Evolutionary conservation across 2,113 vertebrate genomes (phyloP), one percentile per base, ranked within the genome.

Genomic region (Otocyon megalotis): DNA sequence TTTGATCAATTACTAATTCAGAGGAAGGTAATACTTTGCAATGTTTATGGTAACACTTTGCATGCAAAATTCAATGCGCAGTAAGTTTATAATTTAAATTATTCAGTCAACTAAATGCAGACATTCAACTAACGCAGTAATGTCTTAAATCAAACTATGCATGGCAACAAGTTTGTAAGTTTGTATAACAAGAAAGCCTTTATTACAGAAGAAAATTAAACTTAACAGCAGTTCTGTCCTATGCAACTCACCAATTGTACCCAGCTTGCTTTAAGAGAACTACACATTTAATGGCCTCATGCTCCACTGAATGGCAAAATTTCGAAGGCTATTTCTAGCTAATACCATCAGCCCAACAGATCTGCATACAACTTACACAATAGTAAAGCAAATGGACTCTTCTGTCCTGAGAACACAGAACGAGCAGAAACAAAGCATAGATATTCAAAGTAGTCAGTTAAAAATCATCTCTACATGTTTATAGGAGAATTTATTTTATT

Each of bases 241-340:
- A 84, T 50, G 28, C 8, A 77, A 65, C 26, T 88, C 67, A 50
- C 28, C 19, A 54, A 11, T 14, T 74, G 50, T 50, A 84, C 35
- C 48, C 76, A 97, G 63, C 8, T 54, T 81, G 50, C 74, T 77
- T 83, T 63, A 81, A 87, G 54, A 97, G 30, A 53, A 88, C 84
- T 92, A 15, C 28, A 48, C 26, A 81, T 89, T 84, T 53, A 93
- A 82, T 43, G 30, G 50, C 1, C 35, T 90, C 69, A 35, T 81
- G 54, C 16, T 54, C 20, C 62, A 76, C 37, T 24, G 8, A 81
- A 80, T 17, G 63, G 22, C 58, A 92, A 13, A 58, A 72, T 62
- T 92, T 92, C 63, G 95, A 93, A 97, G 69, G 48, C 88, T 82
- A 80, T 53, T 54, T 90, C 60, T 15, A 60, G 32, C 87, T n/a